Percentiles rank a stretch among this genome's conserved stretches.
Conservation (phyloP, 2,113 vertebrate species). For the Otocyon megalotis region DNA sequence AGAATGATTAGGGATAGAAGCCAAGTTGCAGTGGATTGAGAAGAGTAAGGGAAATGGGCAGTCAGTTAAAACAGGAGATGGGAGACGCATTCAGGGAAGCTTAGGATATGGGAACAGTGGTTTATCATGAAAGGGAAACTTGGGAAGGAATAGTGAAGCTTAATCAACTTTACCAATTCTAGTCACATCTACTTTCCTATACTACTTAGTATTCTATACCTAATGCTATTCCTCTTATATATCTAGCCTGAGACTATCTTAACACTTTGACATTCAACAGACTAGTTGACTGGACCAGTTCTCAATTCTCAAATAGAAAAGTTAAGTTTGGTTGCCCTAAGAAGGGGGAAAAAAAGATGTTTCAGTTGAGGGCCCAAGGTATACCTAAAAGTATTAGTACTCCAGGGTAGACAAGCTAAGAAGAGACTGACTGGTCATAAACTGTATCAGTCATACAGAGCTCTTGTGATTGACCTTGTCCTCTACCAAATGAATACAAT, state of each 20-base stretch:
- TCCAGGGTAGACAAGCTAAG: not conserved
- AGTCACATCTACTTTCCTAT: not conserved
- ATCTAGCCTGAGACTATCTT: not conserved
- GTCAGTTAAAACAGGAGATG: not conserved
- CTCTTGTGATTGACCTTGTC: not conserved
- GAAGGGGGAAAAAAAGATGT: not conserved
- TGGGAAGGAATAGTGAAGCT: not conserved
- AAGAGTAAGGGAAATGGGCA: not conserved
- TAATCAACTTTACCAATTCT: not conserved
- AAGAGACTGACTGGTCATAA: not conserved
- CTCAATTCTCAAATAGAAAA: not conserved
- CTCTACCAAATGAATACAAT: not conserved
- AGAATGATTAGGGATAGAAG: not conserved
- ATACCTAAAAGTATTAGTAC: not conserved
- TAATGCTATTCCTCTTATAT: not conserved
- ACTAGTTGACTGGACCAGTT: not conserved
- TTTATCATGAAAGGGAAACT: not conserved
- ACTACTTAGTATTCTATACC: not conserved
- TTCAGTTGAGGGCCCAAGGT: not conserved
- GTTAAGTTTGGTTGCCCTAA: not conserved
- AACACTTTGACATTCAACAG: not conserved
- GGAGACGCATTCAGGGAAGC: not conserved
- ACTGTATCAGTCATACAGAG: not conserved
- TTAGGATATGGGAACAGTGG: not conserved
- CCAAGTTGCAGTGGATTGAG: not conserved